These are phyloP conservation scores for Eilema caniola DNA, from an alignment of 2,888 invertebrate genomes.

Conservation along the genomic window DNA sequence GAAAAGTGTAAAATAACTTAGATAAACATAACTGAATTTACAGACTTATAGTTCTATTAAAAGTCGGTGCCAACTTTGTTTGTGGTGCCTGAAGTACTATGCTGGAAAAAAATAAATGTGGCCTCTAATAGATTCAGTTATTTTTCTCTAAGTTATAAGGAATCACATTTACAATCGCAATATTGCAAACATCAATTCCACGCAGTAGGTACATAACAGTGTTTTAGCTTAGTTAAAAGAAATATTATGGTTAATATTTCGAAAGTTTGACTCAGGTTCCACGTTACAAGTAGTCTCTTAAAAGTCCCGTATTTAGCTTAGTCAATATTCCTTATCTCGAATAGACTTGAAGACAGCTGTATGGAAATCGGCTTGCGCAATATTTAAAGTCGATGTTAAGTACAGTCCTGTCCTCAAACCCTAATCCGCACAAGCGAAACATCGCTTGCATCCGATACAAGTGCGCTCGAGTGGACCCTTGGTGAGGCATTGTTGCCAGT, in stretches of 20 bases:
- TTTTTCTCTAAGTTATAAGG: no score
- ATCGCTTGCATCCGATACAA: constrained; percentile 84
- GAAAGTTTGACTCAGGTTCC: neutral
- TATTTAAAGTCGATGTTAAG: constrained; percentile 51
- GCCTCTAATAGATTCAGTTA: no score
- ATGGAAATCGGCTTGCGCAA: constrained; percentile 30
- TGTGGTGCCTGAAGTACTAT: no score
- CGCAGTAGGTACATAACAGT: neutral
- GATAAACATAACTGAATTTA: no score
- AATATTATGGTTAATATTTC: neutral
- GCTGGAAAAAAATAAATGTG: no score
- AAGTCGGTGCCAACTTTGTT: no score
- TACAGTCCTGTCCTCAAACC: constrained; percentile 65
- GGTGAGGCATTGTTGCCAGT: constrained; percentile 79
- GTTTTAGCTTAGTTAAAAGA: neutral
- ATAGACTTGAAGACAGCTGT: constrained; percentile 15
- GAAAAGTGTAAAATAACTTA: no score
- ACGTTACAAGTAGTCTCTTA: neutral
- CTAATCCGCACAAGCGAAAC: constrained; percentile 77
- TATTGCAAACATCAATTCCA: neutral
- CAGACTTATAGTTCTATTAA: no score
- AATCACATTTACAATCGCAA: neutral
- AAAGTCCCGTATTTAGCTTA: neutral
- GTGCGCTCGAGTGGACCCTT: constrained; percentile 75
- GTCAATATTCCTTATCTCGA: constrained; percentile 8